A percentile compares a stretch with the other conserved stretches of the same genome.
Evolutionary conservation across 2,113 vertebrate genomes (phyloP).

Genomic region (Bubo bubo): DNA sequence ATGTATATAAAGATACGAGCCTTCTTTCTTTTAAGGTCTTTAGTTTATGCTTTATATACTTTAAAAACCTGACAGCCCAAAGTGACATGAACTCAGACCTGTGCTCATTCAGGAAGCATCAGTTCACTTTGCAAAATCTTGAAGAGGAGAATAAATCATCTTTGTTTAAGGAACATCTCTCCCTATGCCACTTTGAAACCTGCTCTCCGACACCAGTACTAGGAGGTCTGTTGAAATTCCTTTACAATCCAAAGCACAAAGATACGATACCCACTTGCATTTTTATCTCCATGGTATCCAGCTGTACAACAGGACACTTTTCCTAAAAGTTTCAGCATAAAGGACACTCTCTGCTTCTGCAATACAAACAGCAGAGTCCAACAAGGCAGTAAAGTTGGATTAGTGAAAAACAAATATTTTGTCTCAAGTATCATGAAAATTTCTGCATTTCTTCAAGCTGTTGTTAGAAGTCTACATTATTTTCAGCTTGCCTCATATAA

Average conservation of each 20-base stretch:
- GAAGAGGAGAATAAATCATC: not conserved
- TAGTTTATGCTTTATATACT: not conserved
- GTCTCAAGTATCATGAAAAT: not conserved
- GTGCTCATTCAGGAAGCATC: not conserved
- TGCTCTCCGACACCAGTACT: not conserved
- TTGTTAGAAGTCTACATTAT: not conserved
- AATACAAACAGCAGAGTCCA: not conserved
- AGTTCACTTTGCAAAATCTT: not conserved
- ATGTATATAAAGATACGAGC: fast-evolving
- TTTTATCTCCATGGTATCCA: not conserved
- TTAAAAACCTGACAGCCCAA: not conserved
- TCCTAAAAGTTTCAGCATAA: not conserved
- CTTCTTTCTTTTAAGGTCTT: not conserved
- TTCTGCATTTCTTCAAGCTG: not conserved
- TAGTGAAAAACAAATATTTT: not conserved
- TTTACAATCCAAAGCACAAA: not conserved
- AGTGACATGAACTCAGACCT: not conserved
- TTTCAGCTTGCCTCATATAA: not conserved
- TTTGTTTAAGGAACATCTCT: not conserved
- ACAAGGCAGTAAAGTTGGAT: not conserved
- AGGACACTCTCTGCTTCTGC: not conserved
- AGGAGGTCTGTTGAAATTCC: not conserved
- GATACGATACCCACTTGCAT: too few species aligned
- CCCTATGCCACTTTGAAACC: not conserved
- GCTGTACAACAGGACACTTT: not conserved